Conservation (phyloP, 2,888 invertebrate species). For the Andrena minutula region DNA sequence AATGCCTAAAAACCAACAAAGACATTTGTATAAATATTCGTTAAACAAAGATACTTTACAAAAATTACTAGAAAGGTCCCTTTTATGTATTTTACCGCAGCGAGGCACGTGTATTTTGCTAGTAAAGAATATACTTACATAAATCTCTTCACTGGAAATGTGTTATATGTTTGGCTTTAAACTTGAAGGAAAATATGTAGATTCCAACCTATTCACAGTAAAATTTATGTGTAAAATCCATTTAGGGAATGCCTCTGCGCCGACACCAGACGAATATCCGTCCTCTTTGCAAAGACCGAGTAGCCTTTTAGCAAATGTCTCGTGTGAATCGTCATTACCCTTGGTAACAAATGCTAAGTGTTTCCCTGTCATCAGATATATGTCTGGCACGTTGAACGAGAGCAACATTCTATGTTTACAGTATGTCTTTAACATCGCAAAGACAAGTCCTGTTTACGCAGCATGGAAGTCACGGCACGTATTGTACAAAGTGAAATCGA, state of each 20-base stretch:
- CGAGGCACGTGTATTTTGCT: no score
- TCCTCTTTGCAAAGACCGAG: slow-evolving; percentile 50
- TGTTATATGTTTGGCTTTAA: no score
- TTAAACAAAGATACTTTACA: no score
- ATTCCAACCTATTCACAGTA: slow-evolving; percentile 12
- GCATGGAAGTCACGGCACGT: slow-evolving; percentile 42
- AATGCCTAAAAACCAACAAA: no score
- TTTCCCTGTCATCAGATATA: slow-evolving; percentile 70
- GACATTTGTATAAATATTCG: no score
- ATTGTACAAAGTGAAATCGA: slow-evolving; percentile 38
- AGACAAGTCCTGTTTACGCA: slow-evolving; percentile 53
- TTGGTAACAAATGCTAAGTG: slow-evolving; percentile 76
- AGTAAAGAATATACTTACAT: no score
- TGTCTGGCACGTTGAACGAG: slow-evolving; percentile 64
- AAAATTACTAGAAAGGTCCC: no score
- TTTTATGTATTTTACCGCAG: no score
- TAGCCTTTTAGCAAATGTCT: slow-evolving; percentile 71
- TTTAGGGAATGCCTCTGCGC: slow-evolving; percentile 43
- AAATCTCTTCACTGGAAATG: no score
- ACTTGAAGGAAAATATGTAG: background rate
- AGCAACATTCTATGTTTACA: slow-evolving; percentile 45
- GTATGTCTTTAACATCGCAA: slow-evolving; percentile 44
- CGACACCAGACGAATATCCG: slow-evolving; percentile 54
- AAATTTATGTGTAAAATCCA: slow-evolving; percentile 53
- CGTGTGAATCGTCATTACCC: slow-evolving; percentile 70